Evolutionary conservation across 53 echinoderm and acorn worm species (phyloP).

Genomic region (Holothuria leucospilota): DNA sequence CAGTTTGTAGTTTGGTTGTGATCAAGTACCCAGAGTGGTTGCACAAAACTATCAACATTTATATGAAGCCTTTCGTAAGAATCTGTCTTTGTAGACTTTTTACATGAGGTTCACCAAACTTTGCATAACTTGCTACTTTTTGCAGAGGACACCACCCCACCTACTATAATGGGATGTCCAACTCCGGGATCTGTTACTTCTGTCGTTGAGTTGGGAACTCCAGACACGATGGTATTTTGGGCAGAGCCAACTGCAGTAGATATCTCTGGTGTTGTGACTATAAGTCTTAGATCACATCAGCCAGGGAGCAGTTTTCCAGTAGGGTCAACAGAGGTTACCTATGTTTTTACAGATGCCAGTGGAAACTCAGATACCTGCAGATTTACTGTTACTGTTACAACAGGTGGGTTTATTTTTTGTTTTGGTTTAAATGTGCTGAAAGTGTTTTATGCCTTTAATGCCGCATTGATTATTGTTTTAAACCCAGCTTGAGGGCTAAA

Average conservation of each 20-base stretch:
- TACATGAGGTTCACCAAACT: too few relatives aligned
- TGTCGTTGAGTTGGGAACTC: slow-evolving; percentile 15
- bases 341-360: slow-evolving; percentile 67
- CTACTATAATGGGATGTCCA: slow-evolving; percentile 74
- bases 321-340: slow-evolving; percentile 55
- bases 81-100: too few relatives aligned
- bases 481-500: too few relatives aligned
- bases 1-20: too few relatives aligned
- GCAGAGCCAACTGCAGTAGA: slow-evolving; percentile 65
- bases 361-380: slow-evolving; percentile 71
- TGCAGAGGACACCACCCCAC: slow-evolving; percentile 6
- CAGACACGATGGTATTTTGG: slow-evolving; percentile 55
- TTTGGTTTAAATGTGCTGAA: too few relatives aligned
- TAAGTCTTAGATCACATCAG: slow-evolving; percentile 32
- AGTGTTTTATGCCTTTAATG: too few relatives aligned
- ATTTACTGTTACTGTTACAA: slow-evolving; percentile 63
- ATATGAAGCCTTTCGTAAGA: too few relatives aligned
- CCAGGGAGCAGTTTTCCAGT: slow-evolving; percentile 54
- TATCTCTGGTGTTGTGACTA: slow-evolving; percentile 53
- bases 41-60: too few relatives aligned
- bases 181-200: slow-evolving; percentile 11
- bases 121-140: too few relatives aligned
- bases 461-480: too few relatives aligned
- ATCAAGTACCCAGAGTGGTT: too few relatives aligned
- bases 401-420: slow-evolving; percentile 8